A percentile compares a stretch with the other conserved stretches of the same genome.
Evolutionary conservation across 2,113 vertebrate species (phyloP).

Genomic region (Bagarius yarrelli): DNA sequence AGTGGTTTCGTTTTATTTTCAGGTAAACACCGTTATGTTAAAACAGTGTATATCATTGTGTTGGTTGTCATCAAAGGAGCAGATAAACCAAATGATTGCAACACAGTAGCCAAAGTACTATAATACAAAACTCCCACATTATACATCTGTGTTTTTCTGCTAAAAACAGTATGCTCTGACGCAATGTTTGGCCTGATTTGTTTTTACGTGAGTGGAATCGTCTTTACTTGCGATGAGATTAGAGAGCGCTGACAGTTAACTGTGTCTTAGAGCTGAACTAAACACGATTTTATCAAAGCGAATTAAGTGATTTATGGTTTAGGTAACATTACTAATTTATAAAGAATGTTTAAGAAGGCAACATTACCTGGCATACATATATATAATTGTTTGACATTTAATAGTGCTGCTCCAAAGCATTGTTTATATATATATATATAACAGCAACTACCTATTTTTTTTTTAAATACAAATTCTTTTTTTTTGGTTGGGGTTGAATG

Average conservation of each 20-base stretch:
- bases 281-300: neutral
- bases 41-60: constrained; percentile 40
- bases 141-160: neutral
- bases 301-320: neutral
- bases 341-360: neutral
- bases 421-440: neutral
- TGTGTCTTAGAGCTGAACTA: neutral
- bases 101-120: constrained; percentile 24
- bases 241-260: neutral
- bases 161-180: neutral
- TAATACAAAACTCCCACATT: neutral
- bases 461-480: too few species aligned
- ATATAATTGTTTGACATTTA: neutral
- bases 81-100: neutral
- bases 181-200: neutral
- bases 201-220: neutral
- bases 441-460: too few species aligned
- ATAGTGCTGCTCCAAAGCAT: neutral
- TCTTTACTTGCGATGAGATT: neutral
- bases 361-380: neutral
- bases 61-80: neutral
- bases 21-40: constrained; percentile 56
- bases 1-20: constrained; percentile 47
- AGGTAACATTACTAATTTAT: neutral
- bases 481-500: too few species aligned